A percentile compares a stretch with the other conserved stretches of the same genome.
phyloP scores from a whole-genome alignment of 2,113 vertebrate species.

The Indri indri region DNA sequence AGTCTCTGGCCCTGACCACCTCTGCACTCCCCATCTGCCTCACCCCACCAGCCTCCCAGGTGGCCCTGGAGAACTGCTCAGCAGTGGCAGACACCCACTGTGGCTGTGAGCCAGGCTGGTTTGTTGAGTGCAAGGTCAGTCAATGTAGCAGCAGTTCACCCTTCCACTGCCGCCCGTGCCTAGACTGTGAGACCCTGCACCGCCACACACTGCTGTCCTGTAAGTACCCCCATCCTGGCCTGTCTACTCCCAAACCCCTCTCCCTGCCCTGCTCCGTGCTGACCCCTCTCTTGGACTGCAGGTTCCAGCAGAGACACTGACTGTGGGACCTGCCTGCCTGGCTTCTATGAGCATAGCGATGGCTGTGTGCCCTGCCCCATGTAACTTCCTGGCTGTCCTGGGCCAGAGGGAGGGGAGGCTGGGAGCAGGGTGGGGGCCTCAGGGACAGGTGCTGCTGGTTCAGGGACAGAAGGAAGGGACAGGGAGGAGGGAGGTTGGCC shows the following conservation, averaged over 20 bases:
- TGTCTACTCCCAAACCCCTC: rapidly evolving
- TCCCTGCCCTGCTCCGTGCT: not conserved
- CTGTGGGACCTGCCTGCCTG: slow-evolving; percentile 78
- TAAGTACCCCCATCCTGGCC: not conserved
- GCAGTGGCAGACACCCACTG: slow-evolving; percentile 69
- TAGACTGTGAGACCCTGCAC: not conserved
- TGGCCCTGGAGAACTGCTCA: slow-evolving; percentile 74
- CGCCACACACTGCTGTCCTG: slow-evolving; percentile 47
- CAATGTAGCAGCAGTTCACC: not conserved
- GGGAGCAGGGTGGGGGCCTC: not conserved
- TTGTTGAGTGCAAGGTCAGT: not conserved
- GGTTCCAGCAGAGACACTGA: not conserved
- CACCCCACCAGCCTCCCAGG: slow-evolving; percentile 72
- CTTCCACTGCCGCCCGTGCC: slow-evolving; percentile 69
- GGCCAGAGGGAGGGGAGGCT: not conserved
- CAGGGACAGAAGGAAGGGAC: not conserved
- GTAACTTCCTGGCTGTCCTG: slow-evolving; percentile 38
- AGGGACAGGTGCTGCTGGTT: not conserved
- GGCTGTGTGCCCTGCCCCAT: slow-evolving; percentile 16
- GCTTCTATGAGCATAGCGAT: slow-evolving; percentile 68
- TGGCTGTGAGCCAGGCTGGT: slow-evolving; percentile 69
- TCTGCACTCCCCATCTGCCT: not conserved
- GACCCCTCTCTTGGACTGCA: slow-evolving; percentile 37
- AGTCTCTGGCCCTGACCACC: not conserved
- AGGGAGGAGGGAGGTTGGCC: not conserved